Evolutionary conservation across 2,888 invertebrate genomes (phyloP).

Genomic region (Ormyrus labotus): DNA sequence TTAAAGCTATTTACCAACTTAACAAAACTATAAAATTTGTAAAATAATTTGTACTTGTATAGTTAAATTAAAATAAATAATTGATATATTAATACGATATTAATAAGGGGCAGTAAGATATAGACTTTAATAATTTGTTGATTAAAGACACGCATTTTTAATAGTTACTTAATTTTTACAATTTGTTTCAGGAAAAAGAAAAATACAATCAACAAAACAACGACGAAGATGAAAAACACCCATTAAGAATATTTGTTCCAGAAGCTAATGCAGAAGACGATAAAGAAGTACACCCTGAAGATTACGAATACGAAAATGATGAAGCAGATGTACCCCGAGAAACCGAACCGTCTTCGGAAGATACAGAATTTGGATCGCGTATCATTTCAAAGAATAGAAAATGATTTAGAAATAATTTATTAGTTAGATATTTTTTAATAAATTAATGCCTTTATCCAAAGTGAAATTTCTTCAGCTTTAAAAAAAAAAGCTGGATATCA

Average conservation of each 20-base stretch:
- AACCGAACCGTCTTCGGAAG: slow-evolving; percentile 28
- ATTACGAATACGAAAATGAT: slow-evolving; percentile 67
- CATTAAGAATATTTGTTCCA: slow-evolving; percentile 75
- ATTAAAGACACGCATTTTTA: too few relatives aligned
- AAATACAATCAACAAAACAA: slow-evolving; percentile 39
- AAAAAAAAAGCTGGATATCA: not conserved
- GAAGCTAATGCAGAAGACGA: slow-evolving; percentile 62
- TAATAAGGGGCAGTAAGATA: too few relatives aligned
- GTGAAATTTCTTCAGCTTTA: not conserved
- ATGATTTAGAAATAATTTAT: slow-evolving; percentile 43
- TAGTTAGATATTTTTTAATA: slow-evolving; percentile 56
- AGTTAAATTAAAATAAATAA: too few relatives aligned
- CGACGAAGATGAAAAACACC: slow-evolving; percentile 66
- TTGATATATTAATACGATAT: too few relatives aligned
- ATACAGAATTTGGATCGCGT: slow-evolving; percentile 66
- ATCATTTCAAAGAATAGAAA: slow-evolving; percentile 61
- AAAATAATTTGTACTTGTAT: too few relatives aligned
- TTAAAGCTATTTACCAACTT: too few relatives aligned
- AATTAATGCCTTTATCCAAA: slow-evolving; percentile 54
- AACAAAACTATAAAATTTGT: too few relatives aligned
- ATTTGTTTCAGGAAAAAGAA: slow-evolving; percentile 51
- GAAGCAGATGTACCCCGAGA: slow-evolving; percentile 56
- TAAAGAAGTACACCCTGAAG: slow-evolving; percentile 52
- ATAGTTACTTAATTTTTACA: too few relatives aligned
- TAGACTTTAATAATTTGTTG: too few relatives aligned